phyloP scores from a whole-genome alignment of 2,113 vertebrate genomes.

The Neolamprologus hecqui region DNA sequence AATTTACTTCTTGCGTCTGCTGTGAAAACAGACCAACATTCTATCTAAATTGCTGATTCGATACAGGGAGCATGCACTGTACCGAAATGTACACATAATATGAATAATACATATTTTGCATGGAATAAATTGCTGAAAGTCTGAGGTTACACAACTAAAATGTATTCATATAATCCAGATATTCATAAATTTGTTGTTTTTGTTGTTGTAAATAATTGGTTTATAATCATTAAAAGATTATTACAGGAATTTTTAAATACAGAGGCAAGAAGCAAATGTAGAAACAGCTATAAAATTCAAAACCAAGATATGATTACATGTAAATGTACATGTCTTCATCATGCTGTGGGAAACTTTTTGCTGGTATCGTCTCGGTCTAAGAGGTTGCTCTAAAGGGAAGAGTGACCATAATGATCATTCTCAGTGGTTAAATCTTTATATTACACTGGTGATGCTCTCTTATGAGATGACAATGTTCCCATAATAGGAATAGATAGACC shows the following conservation, averaged over 20 bases:
- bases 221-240: not conserved
- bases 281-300: not conserved
- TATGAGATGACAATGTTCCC: not conserved
- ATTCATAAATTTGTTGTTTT: not conserved
- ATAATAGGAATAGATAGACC: not conserved
- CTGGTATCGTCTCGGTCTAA: not conserved
- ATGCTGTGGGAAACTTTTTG: not conserved
- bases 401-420: not conserved
- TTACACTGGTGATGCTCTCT: not conserved
- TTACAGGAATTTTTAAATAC: not conserved
- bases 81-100: not conserved
- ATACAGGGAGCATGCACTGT: conserved; percentile 43
- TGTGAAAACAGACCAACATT: conserved; percentile 72
- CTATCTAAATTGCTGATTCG: conserved; percentile 72
- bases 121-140: not conserved
- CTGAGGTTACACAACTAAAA: not conserved
- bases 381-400: not conserved
- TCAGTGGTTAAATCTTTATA: not conserved
- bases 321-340: not conserved
- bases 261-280: not conserved
- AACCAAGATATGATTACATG: not conserved
- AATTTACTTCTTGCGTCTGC: conserved; percentile 74
- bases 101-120: conserved; percentile 2
- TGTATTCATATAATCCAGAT: not conserved
- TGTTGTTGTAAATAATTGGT: not conserved